Percentiles rank a stretch among this genome's conserved stretches.
phyloP scores from a whole-genome alignment of 2,113 vertebrate genomes.

The Dolichallabes microphthalmus region DNA sequence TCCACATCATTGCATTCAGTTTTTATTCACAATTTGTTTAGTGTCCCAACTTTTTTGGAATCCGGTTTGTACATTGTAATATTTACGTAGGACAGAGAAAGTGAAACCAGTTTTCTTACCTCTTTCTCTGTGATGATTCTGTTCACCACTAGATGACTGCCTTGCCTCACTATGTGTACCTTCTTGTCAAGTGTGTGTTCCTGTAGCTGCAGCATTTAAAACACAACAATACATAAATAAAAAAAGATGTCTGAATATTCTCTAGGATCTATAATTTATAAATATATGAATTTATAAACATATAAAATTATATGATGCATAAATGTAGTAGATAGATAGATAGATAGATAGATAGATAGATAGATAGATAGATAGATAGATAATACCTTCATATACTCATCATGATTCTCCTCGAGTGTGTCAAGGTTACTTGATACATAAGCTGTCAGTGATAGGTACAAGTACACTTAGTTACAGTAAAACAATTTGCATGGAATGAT shows the following conservation, averaged over 20 bases:
- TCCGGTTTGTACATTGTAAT: too few species aligned
- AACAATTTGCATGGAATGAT: not conserved
- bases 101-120: slow-evolving; percentile 66
- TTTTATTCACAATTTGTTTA: too few species aligned
- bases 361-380: not conserved
- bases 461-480: slow-evolving; percentile 6
- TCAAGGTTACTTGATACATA: slow-evolving; percentile 73
- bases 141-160: slow-evolving; percentile 69
- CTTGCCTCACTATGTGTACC: slow-evolving; percentile 69
- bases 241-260: not conserved
- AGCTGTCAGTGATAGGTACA: slow-evolving; percentile 61
- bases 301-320: not conserved
- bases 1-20: too few species aligned
- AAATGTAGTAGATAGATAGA: not conserved
- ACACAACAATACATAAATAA: not conserved
- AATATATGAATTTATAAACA: not conserved
- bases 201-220: slow-evolving; percentile 65
- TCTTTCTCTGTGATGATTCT: slow-evolving; percentile 74
- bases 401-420: slow-evolving; percentile 76
- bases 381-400: slow-evolving; percentile 80
- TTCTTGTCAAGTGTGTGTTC: slow-evolving; percentile 72
- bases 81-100: not conserved
- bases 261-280: not conserved
- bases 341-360: not conserved
- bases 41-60: too few species aligned